Evolutionary conservation across 2,797 vertebrate species (phyloP).

Genomic region (Enteromius argenteus): DNA sequence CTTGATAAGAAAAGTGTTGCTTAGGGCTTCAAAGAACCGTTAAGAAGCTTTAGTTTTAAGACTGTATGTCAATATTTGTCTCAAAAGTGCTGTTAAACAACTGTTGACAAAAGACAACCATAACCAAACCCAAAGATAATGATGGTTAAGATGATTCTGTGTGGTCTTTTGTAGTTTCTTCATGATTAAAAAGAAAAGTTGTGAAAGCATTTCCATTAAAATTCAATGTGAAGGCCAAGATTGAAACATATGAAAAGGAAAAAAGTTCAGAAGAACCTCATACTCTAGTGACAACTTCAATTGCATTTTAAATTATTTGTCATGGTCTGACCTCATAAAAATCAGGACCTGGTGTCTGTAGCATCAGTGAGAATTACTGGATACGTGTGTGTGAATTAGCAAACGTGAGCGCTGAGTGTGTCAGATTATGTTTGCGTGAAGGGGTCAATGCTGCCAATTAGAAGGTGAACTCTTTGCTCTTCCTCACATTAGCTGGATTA

Average conservation of each 20-base stretch:
- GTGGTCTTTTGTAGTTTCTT: neutral
- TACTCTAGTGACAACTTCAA: slow-evolving; percentile 16
- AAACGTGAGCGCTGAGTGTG: slow-evolving; percentile 16
- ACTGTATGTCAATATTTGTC: neutral
- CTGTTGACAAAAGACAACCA: neutral
- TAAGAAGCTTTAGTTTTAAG: neutral
- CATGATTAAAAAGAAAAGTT: neutral
- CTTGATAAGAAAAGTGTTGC: neutral
- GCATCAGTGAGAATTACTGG: slow-evolving; percentile 44
- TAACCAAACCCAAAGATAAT: slow-evolving; percentile 2
- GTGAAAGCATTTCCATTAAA: neutral
- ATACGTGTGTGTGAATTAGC: slow-evolving; percentile 54
- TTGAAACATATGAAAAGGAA: neutral
- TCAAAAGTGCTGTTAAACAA: neutral
- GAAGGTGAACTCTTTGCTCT: slow-evolving; percentile 50
- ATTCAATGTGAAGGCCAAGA: neutral
- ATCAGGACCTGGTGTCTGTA: slow-evolving; percentile 14
- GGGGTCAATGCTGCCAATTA: slow-evolving; percentile 64
- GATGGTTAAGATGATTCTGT: neutral
- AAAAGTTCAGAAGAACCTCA: neutral
- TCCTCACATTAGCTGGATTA: slow-evolving; percentile 49
- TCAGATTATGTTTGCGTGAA: slow-evolving; percentile 59
- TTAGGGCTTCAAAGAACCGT: neutral
- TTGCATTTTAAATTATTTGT: slow-evolving; percentile 31
- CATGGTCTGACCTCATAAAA: slow-evolving; percentile 20